These are phyloP conservation scores for Halictus rubicundus DNA, from an alignment of 1,140 invertebrate species.

Conservation along the genomic window DNA sequence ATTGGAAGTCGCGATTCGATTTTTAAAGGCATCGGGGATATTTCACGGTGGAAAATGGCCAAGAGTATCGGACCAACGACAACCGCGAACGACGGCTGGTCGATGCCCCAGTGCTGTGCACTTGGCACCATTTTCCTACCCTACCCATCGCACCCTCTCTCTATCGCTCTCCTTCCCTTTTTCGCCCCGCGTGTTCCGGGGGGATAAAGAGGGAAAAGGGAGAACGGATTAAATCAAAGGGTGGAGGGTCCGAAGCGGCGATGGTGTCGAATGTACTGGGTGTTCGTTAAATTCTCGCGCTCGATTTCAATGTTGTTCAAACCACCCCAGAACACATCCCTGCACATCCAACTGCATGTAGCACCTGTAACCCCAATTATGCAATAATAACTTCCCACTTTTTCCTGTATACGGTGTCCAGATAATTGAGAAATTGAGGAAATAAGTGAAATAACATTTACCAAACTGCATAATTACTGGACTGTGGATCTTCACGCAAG, in stretches of 20 bases:
- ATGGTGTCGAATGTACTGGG: conserved; percentile 29
- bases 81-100: conserved; percentile 53
- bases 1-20: background rate
- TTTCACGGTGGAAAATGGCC: conserved; percentile 40
- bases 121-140: conserved; percentile 66
- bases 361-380: no score
- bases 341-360: no score
- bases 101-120: conserved; percentile 65
- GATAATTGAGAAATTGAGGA: no score
- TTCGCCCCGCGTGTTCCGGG: conserved; percentile 7
- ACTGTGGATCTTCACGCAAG: no score
- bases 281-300: conserved; percentile 13
- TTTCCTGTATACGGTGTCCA: no score
- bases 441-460: no score
- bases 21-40: conserved; percentile 10
- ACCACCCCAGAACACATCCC: no score
- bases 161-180: conserved; percentile 14
- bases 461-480: no score
- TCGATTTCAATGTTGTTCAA: background rate
- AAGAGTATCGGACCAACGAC: conserved; percentile 50
- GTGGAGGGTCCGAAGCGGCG: conserved; percentile 44
- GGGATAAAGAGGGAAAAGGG: conserved; percentile 24
- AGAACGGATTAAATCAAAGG: conserved; percentile 55
- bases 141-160: conserved; percentile 29
- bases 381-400: no score